Evolutionary conservation across 2,113 vertebrate species (phyloP).

Genomic region (Ptilonorhynchus violaceus): DNA sequence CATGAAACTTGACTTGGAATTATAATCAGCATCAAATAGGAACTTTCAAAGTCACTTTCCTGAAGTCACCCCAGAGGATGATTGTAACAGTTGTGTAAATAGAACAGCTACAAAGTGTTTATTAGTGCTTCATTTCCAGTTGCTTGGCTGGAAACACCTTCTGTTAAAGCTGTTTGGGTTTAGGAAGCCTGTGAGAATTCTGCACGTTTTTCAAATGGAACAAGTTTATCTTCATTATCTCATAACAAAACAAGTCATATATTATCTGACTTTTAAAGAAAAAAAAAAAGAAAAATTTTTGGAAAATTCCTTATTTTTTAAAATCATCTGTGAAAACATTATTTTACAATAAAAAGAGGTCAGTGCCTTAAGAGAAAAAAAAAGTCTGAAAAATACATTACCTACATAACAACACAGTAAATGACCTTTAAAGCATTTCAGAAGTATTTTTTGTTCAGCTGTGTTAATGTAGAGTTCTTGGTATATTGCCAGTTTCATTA

Average conservation of each 20-base stretch:
- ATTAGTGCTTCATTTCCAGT: neutral
- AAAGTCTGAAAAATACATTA: neutral
- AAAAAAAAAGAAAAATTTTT: neutral
- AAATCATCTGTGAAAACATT: neutral
- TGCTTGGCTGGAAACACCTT: neutral
- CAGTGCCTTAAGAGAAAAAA: neutral
- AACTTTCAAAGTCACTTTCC: neutral
- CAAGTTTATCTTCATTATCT: neutral
- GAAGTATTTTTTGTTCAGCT: constrained; percentile 4
- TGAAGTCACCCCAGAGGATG: rapidly evolving
- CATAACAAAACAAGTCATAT: neutral
- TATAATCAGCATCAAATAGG: neutral
- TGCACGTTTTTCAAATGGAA: neutral
- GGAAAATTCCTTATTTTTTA: neutral
- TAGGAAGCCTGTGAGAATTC: neutral
- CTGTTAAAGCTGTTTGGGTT: neutral
- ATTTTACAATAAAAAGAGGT: neutral
- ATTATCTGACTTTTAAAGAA: neutral
- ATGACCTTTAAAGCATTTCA: neutral
- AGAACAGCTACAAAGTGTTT: neutral
- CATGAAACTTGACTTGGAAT: neutral
- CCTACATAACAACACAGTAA: neutral
- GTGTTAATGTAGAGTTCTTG: neutral
- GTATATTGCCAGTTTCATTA: constrained; percentile 8
- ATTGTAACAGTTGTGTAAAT: neutral